A percentile compares a stretch with the other conserved stretches of the same genome.
Evolutionary conservation across 2,888 invertebrate genomes (phyloP).

Genomic region (Lasioglossum malachurum): DNA sequence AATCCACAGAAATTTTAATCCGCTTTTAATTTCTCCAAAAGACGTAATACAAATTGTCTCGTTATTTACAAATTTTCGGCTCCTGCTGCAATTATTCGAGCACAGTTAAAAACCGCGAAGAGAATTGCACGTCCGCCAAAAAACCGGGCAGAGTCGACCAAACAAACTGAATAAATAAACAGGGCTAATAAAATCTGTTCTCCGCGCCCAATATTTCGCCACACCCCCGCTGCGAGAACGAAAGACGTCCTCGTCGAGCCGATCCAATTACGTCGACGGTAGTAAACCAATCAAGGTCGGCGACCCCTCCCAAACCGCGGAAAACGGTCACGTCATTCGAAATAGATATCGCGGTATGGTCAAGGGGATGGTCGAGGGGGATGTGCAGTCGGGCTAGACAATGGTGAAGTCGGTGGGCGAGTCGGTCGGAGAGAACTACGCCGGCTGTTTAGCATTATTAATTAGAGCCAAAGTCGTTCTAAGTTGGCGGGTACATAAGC

Average conservation of each 20-base stretch:
- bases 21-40: not conserved
- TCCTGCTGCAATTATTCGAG: too few species aligned
- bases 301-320: not conserved
- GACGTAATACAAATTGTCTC: not conserved
- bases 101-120: not conserved
- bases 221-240: not conserved
- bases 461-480: constrained; percentile 83
- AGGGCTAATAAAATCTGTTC: not conserved
- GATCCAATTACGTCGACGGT: constrained; percentile 15
- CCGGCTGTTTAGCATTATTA: constrained; percentile 83
- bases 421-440: not conserved
- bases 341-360: constrained; percentile 1
- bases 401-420: not conserved
- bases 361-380: not conserved
- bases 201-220: not conserved
- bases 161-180: not conserved
- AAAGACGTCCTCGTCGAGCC: not conserved
- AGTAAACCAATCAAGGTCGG: constrained; percentile 16
- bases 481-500: constrained; percentile 84
- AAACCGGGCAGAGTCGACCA: too few species aligned
- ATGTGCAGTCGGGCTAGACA: not conserved
- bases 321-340: not conserved
- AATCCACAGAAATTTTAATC: not conserved
- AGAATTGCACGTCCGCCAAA: not conserved
- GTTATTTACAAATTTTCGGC: not conserved